A percentile compares a stretch with the other conserved stretches of the same genome.
phyloP scores from a whole-genome alignment of 2,888 invertebrate genomes.

The Lycaena phlaeas region DNA sequence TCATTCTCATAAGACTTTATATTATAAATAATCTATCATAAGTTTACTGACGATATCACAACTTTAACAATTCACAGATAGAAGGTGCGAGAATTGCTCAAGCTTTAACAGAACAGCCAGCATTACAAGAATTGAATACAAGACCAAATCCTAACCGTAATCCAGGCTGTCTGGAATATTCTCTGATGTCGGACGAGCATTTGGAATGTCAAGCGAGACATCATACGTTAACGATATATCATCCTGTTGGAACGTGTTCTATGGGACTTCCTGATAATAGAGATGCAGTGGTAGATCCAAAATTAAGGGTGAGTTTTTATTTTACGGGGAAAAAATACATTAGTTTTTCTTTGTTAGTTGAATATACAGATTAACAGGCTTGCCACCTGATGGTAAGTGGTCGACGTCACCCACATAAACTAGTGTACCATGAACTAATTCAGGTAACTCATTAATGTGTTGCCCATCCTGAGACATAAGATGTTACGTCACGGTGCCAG shows the following conservation, averaged over 20 bases:
- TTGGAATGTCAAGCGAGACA: slow-evolving; percentile 83
- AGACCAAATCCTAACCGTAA: slow-evolving; percentile 76
- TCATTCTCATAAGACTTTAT: too few relatives aligned
- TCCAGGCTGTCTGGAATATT: slow-evolving; percentile 76
- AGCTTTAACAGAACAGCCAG: slow-evolving; percentile 71
- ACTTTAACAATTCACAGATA: slow-evolving; percentile 72
- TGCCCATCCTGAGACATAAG: too few relatives aligned
- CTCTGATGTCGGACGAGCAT: slow-evolving; percentile 80
- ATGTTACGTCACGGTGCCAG: too few relatives aligned
- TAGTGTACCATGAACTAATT: too few relatives aligned
- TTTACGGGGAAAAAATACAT: neutral
- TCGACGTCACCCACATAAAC: too few relatives aligned
- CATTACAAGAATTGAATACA: slow-evolving; percentile 74
- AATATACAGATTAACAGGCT: too few relatives aligned
- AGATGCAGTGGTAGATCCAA: slow-evolving; percentile 79
- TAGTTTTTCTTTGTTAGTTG: too few relatives aligned
- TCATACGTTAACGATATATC: slow-evolving; percentile 86
- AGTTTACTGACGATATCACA: too few relatives aligned
- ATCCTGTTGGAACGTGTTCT: slow-evolving; percentile 86
- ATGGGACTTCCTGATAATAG: slow-evolving; percentile 77
- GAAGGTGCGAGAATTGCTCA: slow-evolving; percentile 83
- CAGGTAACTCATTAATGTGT: too few relatives aligned
- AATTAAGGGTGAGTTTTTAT: slow-evolving; percentile 56
- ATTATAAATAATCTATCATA: too few relatives aligned
- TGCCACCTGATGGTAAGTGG: too few relatives aligned